Base-by-base conservation (phyloP, 2,888 invertebrate genomes). In the Megamerina dolium region DNA sequence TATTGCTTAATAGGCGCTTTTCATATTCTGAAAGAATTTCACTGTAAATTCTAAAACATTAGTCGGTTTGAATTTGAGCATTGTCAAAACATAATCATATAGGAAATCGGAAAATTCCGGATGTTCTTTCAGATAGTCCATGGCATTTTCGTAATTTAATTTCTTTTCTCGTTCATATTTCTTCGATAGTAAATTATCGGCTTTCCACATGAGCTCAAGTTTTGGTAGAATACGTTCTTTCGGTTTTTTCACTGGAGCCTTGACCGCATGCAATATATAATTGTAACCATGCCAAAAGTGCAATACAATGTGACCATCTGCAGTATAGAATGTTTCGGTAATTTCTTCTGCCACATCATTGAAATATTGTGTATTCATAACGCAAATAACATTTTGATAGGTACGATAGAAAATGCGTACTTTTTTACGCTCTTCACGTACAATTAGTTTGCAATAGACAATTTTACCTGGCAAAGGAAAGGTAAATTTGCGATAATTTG, bases 251-350 rank as follows among this genome's bases (percentile, higher is more conserved):
- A 45, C 47, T 4, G 57, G 55, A 0, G 54, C 45, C 19, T 61
- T 61, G 9, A 56, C 57, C 4, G 64, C 56, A 29, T 65, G 64
- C n/a, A 65, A 19, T 4, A 65, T 4, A 37, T 65, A 65, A 29
- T 59, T 62, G 37, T 58, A 67, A 30, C 59, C 61, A 1, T 55
- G 58, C 64, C 64, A 65, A n/a, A 55, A 67, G 36, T 65, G 67
- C 3, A 65, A 35, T 8, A 62, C 52, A 16, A 67, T 66, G 46
- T 53, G 57, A 5, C 66, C 64, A 21, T 49, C 49, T 2, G 53
- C 46, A 0, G 56, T 56, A 50, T 57, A 58, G 31, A 51, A 67
- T 8, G 64, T 67, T 37, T 65, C 66, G 4, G 64, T 57, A 8
- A 57, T 54, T 20, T 66, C 66, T 42, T 64, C 61, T 3, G 55